Conservation (phyloP, 2,797 vertebrate genomes). For the Perodicticus potto region DNA sequence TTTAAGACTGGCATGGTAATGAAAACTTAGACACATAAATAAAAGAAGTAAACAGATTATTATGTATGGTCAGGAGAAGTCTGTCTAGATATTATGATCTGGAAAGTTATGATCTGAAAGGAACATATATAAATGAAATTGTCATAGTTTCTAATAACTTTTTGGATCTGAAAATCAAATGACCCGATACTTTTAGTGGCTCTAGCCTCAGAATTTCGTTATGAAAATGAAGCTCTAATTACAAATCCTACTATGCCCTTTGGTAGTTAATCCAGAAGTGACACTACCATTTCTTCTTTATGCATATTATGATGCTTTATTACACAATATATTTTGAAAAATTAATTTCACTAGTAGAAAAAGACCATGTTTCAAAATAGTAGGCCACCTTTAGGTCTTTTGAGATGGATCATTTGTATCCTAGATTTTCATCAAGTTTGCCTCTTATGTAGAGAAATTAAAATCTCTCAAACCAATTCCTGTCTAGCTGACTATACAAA, state of each 20-base stretch:
- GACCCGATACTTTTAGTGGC: constrained; percentile 28
- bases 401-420: background rate
- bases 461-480: background rate
- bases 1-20: constrained; percentile 57
- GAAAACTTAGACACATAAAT: constrained; percentile 54
- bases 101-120: background rate
- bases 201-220: constrained; percentile 31
- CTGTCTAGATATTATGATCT: background rate
- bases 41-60: constrained; percentile 67
- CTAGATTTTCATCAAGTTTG: constrained; percentile 34
- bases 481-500: background rate
- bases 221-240: constrained; percentile 57
- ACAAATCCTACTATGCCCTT: background rate
- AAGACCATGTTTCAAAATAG: constrained; percentile 36
- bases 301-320: background rate
- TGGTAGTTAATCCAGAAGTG: constrained; percentile 20
- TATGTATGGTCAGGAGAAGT: background rate
- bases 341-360: constrained; percentile 30
- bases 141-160: constrained; percentile 27
- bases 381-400: background rate
- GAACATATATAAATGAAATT: background rate
- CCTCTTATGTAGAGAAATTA: background rate
- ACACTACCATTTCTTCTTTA: constrained; percentile 24
- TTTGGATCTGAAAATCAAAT: constrained; percentile 58
- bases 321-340: constrained; percentile 13